Conservation (phyloP, 2,888 invertebrate genomes). For the Aquatica leii region DNA sequence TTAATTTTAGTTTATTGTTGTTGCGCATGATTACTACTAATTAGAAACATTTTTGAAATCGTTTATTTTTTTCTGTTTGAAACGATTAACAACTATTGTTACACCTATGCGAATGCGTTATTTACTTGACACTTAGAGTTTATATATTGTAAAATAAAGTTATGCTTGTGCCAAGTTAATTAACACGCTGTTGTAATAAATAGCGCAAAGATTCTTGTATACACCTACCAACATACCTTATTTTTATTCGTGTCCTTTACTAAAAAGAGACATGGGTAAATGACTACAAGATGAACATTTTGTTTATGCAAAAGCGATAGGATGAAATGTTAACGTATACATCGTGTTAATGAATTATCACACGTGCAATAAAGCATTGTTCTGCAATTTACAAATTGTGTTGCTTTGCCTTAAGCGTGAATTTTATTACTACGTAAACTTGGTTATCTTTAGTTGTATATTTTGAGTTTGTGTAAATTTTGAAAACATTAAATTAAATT, state of each 20-base stretch:
- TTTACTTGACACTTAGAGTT: too few relatives aligned
- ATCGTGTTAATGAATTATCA: constrained; percentile 36
- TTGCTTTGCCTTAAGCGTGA: constrained; percentile 13
- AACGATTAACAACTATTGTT: too few relatives aligned
- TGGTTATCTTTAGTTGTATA: too few relatives aligned
- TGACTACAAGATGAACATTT: neutral
- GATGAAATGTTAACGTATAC: constrained; percentile 35
- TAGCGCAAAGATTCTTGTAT: constrained; percentile 8
- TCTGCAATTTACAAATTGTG: constrained; percentile 5
- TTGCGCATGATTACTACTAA: too few relatives aligned
- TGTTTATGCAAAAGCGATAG: constrained; percentile 22
- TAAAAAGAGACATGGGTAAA: neutral
- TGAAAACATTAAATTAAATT: too few relatives aligned
- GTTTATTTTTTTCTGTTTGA: too few relatives aligned
- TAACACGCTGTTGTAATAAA: constrained; percentile 8
- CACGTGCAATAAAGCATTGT: constrained; percentile 33
- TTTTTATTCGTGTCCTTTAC: neutral
- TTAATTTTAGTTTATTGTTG: too few relatives aligned
- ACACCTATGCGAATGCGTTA: too few relatives aligned
- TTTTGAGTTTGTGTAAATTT: too few relatives aligned
- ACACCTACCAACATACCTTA: neutral
- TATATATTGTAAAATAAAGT: neutral
- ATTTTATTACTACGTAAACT: too few relatives aligned
- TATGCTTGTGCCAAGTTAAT: constrained; percentile 1
- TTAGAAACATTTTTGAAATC: too few relatives aligned